Evolutionary conservation across 2,113 vertebrate species (phyloP).

Genomic region (Mungos mungo): DNA sequence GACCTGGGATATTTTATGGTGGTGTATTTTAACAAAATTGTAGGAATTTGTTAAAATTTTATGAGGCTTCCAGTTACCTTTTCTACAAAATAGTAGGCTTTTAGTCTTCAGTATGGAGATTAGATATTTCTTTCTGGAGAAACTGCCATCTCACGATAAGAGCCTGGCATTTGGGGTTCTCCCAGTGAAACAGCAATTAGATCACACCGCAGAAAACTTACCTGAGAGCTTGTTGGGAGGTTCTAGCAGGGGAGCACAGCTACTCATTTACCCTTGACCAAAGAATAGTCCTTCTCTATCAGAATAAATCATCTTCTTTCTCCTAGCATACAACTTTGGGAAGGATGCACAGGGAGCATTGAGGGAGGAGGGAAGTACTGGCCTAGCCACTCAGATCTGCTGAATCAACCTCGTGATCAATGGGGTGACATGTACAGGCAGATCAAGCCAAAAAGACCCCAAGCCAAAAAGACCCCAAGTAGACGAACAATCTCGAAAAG

Average conservation of each 20-base stretch:
- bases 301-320: background rate
- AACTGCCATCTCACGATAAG: background rate
- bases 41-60: background rate
- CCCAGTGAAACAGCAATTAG: background rate
- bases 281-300: background rate
- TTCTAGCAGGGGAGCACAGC: background rate
- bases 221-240: background rate
- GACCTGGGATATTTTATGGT: background rate
- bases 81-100: background rate
- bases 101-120: background rate
- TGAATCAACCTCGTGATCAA: background rate
- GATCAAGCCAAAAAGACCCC: background rate
- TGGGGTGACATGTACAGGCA: background rate
- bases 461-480: background rate
- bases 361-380: background rate
- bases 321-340: background rate
- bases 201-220: background rate
- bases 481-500: background rate
- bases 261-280: background rate
- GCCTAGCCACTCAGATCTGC: background rate
- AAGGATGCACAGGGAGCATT: background rate
- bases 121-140: background rate
- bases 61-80: background rate
- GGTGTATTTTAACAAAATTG: background rate
- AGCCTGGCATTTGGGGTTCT: background rate